phyloP scores from a whole-genome alignment of 2,113 vertebrate species.

The Trogon surrucura region DNA sequence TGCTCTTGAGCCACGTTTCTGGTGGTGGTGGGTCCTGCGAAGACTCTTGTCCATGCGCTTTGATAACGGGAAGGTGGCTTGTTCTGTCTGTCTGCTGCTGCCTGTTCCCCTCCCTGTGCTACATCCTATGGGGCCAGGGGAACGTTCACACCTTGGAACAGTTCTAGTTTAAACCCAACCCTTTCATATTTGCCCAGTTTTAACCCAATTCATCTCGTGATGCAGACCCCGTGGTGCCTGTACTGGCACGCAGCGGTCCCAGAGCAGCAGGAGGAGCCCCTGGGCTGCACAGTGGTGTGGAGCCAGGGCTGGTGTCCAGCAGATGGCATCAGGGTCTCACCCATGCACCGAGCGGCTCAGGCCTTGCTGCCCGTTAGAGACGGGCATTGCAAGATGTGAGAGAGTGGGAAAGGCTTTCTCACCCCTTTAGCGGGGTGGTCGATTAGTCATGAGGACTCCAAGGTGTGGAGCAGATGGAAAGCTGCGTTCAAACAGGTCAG shows the following conservation, averaged over 20 bases:
- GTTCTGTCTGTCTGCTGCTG: background rate
- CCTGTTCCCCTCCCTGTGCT: background rate
- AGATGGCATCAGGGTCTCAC: constrained; percentile 35
- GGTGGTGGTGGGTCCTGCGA: accelerated
- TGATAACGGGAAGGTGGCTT: too few relatives aligned
- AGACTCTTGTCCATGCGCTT: accelerated
- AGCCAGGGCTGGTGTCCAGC: background rate
- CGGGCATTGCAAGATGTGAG: accelerated
- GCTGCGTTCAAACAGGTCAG: background rate
- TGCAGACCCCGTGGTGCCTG: background rate
- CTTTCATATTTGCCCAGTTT: background rate
- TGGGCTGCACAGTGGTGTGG: too few relatives aligned
- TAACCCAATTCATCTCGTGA: background rate
- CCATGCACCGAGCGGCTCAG: accelerated
- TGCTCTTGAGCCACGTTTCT: accelerated
- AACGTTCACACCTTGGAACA: background rate
- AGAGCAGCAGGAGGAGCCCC: background rate
- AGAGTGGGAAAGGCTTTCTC: background rate
- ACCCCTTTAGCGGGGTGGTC: accelerated
- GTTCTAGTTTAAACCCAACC: background rate
- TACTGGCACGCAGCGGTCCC: too few relatives aligned
- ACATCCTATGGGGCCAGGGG: background rate
- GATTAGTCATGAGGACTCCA: accelerated
- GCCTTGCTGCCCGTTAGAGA: background rate
- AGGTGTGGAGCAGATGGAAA: background rate